These are phyloP conservation scores for Pseudochromis fuscus DNA, from an alignment of 2,797 vertebrate species.

Conservation along the genomic window DNA sequence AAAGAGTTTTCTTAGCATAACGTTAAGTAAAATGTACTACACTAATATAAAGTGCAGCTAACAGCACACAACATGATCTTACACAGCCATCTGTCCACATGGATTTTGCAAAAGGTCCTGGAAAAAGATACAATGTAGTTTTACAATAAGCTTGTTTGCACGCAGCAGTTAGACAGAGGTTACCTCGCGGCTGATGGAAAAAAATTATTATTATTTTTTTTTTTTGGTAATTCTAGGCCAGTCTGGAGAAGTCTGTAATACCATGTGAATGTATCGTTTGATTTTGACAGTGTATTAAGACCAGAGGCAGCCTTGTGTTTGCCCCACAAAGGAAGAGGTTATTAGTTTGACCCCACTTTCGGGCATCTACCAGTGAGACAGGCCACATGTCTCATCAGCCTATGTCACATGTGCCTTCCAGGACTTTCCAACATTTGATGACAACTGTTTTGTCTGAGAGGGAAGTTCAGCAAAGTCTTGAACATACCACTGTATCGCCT, in stretches of 20 bases:
- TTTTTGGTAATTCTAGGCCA: slow-evolving; percentile 18
- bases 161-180: slow-evolving; percentile 11
- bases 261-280: slow-evolving; percentile 40
- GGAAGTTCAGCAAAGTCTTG: slow-evolving; percentile 60
- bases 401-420: slow-evolving; percentile 61
- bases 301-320: slow-evolving; percentile 56
- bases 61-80: too few relatives aligned
- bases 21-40: not conserved
- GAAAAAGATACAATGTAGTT: slow-evolving; percentile 1
- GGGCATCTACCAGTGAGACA: slow-evolving; percentile 64
- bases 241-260: slow-evolving; percentile 39
- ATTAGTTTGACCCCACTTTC: slow-evolving; percentile 71
- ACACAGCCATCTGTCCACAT: not conserved
- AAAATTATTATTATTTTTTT: slow-evolving; percentile 2
- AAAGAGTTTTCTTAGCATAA: slow-evolving; percentile 2
- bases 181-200: slow-evolving; percentile 34
- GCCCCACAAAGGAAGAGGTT: slow-evolving; percentile 54
- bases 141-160: slow-evolving; percentile 2
- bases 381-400: slow-evolving; percentile 63
- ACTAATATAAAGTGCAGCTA: too few relatives aligned
- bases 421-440: slow-evolving; percentile 64
- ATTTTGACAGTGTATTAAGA: slow-evolving; percentile 58
- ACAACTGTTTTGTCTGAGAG: slow-evolving; percentile 58
- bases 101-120: not conserved
- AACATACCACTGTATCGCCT: slow-evolving; percentile 46